Evolutionary conservation across 2,113 vertebrate genomes (phyloP).

Genomic region (Channa maculata): DNA sequence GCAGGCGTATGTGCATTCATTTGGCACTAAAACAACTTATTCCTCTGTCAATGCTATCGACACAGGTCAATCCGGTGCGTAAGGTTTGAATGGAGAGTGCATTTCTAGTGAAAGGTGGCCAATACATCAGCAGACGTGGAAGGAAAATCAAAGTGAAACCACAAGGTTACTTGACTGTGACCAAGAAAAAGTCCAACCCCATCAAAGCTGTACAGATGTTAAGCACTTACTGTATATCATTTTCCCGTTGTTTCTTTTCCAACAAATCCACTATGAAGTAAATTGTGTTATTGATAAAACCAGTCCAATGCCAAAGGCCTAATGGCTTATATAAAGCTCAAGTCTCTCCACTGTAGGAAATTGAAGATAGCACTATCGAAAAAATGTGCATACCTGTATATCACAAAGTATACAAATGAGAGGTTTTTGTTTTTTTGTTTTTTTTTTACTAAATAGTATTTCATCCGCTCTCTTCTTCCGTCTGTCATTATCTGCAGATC

Average conservation of each 20-base stretch:
- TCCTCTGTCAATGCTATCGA: conserved; percentile 45
- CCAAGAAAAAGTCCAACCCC: background rate
- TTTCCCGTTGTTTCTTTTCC: conserved; percentile 12
- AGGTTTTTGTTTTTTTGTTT: background rate
- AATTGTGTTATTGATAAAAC: conserved; percentile 23
- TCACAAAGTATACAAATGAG: conserved; percentile 13
- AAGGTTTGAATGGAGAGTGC: conserved; percentile 7
- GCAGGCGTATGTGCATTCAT: conserved; percentile 36
- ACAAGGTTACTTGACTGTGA: conserved; percentile 2
- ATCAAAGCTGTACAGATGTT: conserved; percentile 5
- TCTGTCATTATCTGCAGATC: conserved; percentile 83
- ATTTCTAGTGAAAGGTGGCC: conserved; percentile 9
- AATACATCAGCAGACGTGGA: conserved; percentile 17
- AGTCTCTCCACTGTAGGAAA: background rate
- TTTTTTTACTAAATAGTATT: background rate
- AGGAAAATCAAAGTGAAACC: conserved; percentile 25
- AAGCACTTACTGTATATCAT: background rate
- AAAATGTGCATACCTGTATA: conserved; percentile 6
- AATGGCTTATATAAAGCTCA: conserved; percentile 9
- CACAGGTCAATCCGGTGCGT: conserved; percentile 43
- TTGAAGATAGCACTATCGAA: conserved; percentile 9
- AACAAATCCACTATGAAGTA: background rate
- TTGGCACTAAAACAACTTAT: conserved; percentile 35
- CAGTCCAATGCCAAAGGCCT: background rate
- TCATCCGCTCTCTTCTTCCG: conserved; percentile 3